Base-by-base conservation (phyloP, 2,888 invertebrate species). In the Cordilura impudica region DNA sequence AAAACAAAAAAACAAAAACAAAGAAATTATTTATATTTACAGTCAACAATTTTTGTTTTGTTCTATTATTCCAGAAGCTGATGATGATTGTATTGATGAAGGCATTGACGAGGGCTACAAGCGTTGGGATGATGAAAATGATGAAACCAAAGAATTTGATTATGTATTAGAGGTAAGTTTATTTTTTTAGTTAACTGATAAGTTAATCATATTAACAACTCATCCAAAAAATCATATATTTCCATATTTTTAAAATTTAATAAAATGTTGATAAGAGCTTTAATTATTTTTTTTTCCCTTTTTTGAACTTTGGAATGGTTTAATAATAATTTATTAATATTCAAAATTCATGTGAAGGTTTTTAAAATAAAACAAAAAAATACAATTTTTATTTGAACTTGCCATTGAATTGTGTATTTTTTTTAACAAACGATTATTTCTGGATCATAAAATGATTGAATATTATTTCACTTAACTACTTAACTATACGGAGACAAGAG, bases 81-180 rank as follows among this genome's bases (percentile, higher is more conserved):
- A 97, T 86, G 96, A 97, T 89, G 97, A 97, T 90, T 97, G 96
- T 80, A 97, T 97, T 87, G 97, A 97, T 90, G 92, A 96, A 83
- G 97, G 97, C 90, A 95, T 96, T 2, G 94, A 93, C 75, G 94
- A 94, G 85, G 92, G 92, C 83, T 94, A 93, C 83, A 89, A 89
- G 79, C 88, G 88, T 82, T 88, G 88, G 88, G 93, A 93, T 83
- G 93, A 93, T 81, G 89, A 89, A 73, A 82, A 83, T 81, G 93
- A 93, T 84, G 87, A 89, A 86, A 89, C 90, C 87, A 89, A 90
- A 89, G 90, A 90, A 86, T 85, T 90, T 84, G 90, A 90, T 85
- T 87, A 86, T 84, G 87, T 90, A 83, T 87, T 90, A 81, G 89
- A 90, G 89, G 90, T 90, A 82, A 88, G 86, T 81, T 35, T 43